Conservation (phyloP, 2,113 vertebrate species). For the Ciconia boyciana region DNA sequence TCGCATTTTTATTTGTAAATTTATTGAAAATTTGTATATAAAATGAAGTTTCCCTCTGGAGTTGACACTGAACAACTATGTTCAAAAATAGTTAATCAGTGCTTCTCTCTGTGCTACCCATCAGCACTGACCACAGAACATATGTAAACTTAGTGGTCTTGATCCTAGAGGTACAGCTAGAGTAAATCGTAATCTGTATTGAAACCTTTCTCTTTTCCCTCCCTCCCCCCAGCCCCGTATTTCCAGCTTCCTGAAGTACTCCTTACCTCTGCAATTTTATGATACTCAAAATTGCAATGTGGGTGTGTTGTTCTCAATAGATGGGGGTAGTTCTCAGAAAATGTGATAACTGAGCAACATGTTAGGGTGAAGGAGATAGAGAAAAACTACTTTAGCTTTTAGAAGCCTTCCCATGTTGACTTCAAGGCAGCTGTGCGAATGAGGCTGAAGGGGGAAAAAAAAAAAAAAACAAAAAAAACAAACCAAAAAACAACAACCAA, state of each 20-base stretch:
- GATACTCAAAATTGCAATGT: background rate
- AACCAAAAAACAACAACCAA: background rate
- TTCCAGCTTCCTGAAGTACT: background rate
- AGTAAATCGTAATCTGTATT: background rate
- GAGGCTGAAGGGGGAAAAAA: background rate
- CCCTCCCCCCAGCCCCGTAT: background rate
- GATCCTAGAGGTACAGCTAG: background rate
- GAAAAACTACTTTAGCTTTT: background rate
- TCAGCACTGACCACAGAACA: background rate
- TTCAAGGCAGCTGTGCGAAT: background rate
- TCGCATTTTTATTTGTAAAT: background rate
- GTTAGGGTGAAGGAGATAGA: background rate
- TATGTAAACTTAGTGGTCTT: background rate
- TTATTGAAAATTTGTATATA: background rate
- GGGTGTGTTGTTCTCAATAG: background rate
- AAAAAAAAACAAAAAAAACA: background rate
- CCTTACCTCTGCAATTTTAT: background rate
- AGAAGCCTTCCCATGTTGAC: background rate
- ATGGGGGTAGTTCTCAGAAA: background rate
- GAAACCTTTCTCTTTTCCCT: background rate
- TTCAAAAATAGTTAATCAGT: background rate
- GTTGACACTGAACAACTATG: fast-evolving
- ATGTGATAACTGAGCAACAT: background rate
- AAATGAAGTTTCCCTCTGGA: background rate
- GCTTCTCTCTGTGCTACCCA: background rate